Conservation (phyloP, 2,113 vertebrate genomes). For the human (Homo sapiens) region GRCh38 chr5:82839001-82839500, state of each 20-base stretch:
- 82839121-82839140: not conserved
- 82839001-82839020: not conserved
- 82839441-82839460: slow-evolving; percentile 31
- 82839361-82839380: not conserved
- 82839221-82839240: slow-evolving; percentile 42
- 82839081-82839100: not conserved
- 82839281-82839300: slow-evolving; percentile 54
- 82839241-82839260: slow-evolving; percentile 8
- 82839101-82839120: slow-evolving; percentile 13
- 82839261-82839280: slow-evolving; percentile 11
- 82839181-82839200: slow-evolving; percentile 28
- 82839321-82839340: not conserved
- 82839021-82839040: not conserved
- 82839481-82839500: slow-evolving; percentile 39
- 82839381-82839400: not conserved
- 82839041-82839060: slow-evolving; percentile 15
- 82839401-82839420: not conserved
- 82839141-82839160: not conserved
- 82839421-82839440: not conserved
- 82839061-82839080: not conserved
- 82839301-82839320: not conserved
- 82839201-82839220: not conserved
- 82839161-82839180: not conserved
- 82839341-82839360: not conserved
- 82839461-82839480: slow-evolving; percentile 2